Conservation (phyloP, 2,888 invertebrate genomes). For the Epinotia nisella region DNA sequence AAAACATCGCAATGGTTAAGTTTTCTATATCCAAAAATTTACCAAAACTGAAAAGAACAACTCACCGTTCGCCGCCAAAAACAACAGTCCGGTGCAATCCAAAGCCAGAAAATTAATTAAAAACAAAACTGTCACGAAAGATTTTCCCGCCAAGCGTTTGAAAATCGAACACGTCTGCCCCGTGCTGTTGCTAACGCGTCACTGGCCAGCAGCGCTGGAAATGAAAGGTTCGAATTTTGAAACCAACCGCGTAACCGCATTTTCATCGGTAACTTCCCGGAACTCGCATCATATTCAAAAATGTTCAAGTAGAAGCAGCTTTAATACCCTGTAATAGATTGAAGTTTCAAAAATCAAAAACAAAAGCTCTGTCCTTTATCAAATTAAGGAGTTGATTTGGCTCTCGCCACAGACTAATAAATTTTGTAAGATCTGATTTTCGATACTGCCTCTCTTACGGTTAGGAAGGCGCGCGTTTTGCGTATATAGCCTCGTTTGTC, state of each 20-base stretch:
- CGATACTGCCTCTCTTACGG: conserved; percentile 36
- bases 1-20: not conserved
- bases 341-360: not conserved
- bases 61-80: conserved; percentile 23
- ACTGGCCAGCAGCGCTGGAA: conserved; percentile 61
- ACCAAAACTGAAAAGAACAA: not conserved
- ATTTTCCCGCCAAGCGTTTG: conserved; percentile 61
- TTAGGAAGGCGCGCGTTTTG: conserved; percentile 23
- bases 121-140: conserved; percentile 58
- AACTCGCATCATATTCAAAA: not conserved
- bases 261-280: conserved; percentile 41
- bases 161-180: conserved; percentile 55
- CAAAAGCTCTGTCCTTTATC: not conserved
- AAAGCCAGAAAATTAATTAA: conserved; percentile 49
- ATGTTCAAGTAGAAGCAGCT: not conserved
- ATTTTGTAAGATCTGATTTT: conserved; percentile 46
- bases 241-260: conserved; percentile 62
- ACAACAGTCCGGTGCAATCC: conserved; percentile 31
- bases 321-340: not conserved
- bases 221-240: conserved; percentile 68
- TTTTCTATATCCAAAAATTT: not conserved
- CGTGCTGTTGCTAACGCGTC: conserved; percentile 54
- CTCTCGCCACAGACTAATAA: conserved; percentile 58
- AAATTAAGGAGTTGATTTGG: conserved; percentile 42
- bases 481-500: conserved; percentile 41